Conservation (phyloP, 2,797 vertebrate species). For the Gambelia wislizenii region DNA sequence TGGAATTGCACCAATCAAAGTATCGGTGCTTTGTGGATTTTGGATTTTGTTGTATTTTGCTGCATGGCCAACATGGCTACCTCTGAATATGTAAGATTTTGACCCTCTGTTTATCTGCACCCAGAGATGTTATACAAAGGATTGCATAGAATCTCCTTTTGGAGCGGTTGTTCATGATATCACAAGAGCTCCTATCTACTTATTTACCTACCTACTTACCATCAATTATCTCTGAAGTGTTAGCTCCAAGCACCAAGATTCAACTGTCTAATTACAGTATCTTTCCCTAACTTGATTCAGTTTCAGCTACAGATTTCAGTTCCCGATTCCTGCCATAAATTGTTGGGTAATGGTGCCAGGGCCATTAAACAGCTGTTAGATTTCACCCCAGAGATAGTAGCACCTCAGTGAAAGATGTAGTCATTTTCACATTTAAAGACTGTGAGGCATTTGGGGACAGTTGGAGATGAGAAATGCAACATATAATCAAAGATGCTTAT, state of each 20-base stretch:
- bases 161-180: not conserved
- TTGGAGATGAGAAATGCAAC: slow-evolving; percentile 30
- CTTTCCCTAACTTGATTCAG: not conserved
- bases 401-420: slow-evolving; percentile 28
- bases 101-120: no score
- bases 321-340: slow-evolving; percentile 1
- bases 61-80: no score
- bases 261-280: slow-evolving; percentile 20
- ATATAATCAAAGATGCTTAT: slow-evolving; percentile 26
- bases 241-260: rapidly evolving
- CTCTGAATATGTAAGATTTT: no score
- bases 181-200: no score
- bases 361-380: slow-evolving; percentile 49
- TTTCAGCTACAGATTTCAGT: not conserved
- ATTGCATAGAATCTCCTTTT: not conserved
- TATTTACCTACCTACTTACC: not conserved
- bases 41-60: no score
- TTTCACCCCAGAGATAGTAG: slow-evolving; percentile 33
- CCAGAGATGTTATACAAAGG: not conserved
- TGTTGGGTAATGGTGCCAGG: rapidly evolving
- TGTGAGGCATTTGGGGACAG: slow-evolving; percentile 41
- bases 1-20: no score
- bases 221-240: not conserved
- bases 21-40: no score
- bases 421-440: slow-evolving; percentile 44